Conservation (phyloP, 1,140 invertebrate genomes). For the Melanaphis sacchari region DNA sequence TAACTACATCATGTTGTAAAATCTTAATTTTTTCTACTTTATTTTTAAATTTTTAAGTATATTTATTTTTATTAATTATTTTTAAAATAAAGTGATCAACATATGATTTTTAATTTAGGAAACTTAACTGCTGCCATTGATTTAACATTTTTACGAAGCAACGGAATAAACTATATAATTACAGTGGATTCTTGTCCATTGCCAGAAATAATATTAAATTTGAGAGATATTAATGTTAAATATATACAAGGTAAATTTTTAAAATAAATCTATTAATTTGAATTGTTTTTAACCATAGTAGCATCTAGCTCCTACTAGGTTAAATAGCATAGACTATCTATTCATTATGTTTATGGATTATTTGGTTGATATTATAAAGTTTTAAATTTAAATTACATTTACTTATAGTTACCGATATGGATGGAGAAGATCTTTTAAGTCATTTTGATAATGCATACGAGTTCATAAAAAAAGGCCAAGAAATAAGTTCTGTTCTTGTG, state of each 20-base stretch:
- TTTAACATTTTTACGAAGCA: constrained; percentile 71
- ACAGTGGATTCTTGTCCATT: constrained; percentile 84
- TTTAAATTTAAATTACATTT: constrained; percentile 4
- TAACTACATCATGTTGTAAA: background rate
- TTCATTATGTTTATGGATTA: background rate
- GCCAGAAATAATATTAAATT: constrained; percentile 73
- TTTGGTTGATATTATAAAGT: background rate
- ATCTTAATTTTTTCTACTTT: background rate
- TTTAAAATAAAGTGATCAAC: background rate
- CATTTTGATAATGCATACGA: constrained; percentile 77
- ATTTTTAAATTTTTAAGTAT: background rate
- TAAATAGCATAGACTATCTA: background rate
- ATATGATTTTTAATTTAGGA: constrained; percentile 65
- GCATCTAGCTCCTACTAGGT: too few species aligned
- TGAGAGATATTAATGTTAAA: constrained; percentile 73
- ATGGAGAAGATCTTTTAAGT: constrained; percentile 81
- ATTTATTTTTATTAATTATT: background rate
- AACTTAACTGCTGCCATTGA: constrained; percentile 81
- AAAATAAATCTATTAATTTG: background rate
- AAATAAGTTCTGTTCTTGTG: constrained; percentile 73
- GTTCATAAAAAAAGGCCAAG: constrained; percentile 73
- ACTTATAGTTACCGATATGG: constrained; percentile 74
- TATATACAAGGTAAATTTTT: constrained; percentile 73
- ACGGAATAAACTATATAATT: constrained; percentile 77
- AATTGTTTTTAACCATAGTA: background rate